These are phyloP conservation scores for Cyanoramphus novaezelandiae DNA, from an alignment of 2,113 vertebrate genomes.

Conservation along the genomic window DNA sequence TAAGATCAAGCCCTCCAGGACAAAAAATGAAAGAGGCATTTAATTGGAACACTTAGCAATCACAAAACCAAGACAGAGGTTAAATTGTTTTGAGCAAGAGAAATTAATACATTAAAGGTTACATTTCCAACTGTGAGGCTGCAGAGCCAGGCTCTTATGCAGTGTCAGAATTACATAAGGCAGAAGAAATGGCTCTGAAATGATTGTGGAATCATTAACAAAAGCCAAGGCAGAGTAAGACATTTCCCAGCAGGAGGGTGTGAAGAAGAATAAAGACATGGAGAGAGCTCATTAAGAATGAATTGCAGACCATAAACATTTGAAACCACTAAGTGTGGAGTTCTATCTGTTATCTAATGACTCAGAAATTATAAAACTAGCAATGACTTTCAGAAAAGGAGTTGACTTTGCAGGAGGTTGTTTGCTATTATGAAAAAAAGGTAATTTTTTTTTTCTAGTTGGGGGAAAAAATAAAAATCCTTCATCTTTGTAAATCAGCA, in stretches of 20 bases:
- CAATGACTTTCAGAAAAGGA: constrained; percentile 83
- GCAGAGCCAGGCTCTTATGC: constrained; percentile 77
- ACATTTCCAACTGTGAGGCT: constrained; percentile 85
- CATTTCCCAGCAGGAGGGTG: constrained; percentile 87
- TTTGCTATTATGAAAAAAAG: constrained; percentile 75
- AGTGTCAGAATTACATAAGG: constrained; percentile 85
- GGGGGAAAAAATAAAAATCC: constrained; percentile 48
- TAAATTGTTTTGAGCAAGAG: constrained; percentile 90
- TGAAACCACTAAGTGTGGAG: constrained; percentile 86
- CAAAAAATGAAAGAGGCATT: constrained; percentile 80
- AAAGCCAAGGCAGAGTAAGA: constrained; percentile 83
- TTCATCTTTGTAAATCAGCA: constrained; percentile 78
- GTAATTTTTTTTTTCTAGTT: constrained; percentile 55
- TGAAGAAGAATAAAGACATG: constrained; percentile 84
- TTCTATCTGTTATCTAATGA: constrained; percentile 89
- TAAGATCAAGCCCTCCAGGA: constrained; percentile 79
- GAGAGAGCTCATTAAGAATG: constrained; percentile 90
- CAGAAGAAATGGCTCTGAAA: constrained; percentile 85
- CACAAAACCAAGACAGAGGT: constrained; percentile 86
- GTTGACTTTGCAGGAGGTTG: constrained; percentile 84
- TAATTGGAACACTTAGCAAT: constrained; percentile 88
- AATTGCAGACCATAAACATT: constrained; percentile 91
- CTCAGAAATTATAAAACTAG: constrained; percentile 88
- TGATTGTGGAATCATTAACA: constrained; percentile 86
- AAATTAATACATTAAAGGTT: constrained; percentile 91